phyloP scores from a whole-genome alignment of 2,797 vertebrate genomes.

The Cephalopachus bancanus region DNA sequence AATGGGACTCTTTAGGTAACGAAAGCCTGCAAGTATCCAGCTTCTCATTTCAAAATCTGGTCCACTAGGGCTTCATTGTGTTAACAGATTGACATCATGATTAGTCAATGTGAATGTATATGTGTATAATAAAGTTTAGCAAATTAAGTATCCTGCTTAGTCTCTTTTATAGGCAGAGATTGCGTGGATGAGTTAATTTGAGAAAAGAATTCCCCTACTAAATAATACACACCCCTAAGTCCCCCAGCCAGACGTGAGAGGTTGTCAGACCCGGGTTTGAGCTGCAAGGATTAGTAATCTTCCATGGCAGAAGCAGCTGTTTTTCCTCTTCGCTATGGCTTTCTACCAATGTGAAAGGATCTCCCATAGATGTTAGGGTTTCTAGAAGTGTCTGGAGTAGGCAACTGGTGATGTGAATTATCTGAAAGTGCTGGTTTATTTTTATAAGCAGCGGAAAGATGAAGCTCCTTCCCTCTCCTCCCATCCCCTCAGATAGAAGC shows the following conservation, averaged over 20 bases:
- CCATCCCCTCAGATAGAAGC: neutral
- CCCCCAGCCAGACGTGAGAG: neutral
- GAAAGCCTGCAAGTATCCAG: neutral
- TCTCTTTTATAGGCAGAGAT: neutral
- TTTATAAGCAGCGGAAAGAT: neutral
- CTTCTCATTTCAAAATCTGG: neutral
- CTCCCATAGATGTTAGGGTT: neutral
- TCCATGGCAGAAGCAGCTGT: neutral
- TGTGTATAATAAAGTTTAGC: slow-evolving; percentile 64
- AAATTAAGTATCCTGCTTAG: neutral
- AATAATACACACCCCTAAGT: fast-evolving
- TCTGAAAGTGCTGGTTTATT: neutral
- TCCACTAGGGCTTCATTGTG: neutral
- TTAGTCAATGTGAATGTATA: neutral
- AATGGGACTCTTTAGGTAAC: fast-evolving
- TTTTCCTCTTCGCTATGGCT: neutral
- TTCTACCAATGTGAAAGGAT: neutral
- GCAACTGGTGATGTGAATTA: neutral
- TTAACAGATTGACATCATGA: fast-evolving
- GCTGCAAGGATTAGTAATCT: neutral
- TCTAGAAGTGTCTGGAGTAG: slow-evolving; percentile 19
- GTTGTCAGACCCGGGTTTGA: neutral
- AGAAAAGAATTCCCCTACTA: neutral
- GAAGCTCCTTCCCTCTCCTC: neutral
- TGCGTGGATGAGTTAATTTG: too few relatives aligned